These are phyloP conservation scores for Corvus moneduloides DNA, from an alignment of 2,113 vertebrate genomes.

Conservation along the genomic window DNA sequence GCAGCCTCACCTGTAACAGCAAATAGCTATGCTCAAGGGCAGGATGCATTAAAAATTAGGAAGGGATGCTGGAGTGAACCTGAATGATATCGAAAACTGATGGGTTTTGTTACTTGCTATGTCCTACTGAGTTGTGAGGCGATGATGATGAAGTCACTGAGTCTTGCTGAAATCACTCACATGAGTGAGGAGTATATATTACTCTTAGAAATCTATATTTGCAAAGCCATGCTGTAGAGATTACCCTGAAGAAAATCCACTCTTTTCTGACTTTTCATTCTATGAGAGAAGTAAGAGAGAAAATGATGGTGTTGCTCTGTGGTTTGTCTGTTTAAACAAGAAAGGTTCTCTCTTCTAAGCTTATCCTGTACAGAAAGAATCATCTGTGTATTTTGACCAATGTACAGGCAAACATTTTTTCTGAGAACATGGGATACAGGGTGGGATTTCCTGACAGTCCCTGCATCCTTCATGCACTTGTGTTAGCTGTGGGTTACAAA, in stretches of 20 bases:
- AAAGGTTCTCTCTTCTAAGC: background rate
- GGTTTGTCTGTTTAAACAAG: background rate
- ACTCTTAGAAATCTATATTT: background rate
- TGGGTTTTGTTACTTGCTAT: background rate
- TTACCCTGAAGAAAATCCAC: background rate
- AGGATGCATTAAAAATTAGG: conserved; percentile 30
- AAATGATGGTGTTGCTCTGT: background rate
- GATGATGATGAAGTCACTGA: background rate
- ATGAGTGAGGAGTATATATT: background rate
- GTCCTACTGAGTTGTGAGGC: background rate
- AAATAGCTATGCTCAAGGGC: background rate
- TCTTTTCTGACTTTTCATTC: background rate
- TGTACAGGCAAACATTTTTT: background rate
- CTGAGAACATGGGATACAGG: background rate
- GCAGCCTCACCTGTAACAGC: conserved; percentile 21
- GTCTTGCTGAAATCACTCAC: background rate
- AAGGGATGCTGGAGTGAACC: background rate
- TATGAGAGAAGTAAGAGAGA: background rate
- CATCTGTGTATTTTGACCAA: background rate
- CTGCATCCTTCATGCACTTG: background rate
- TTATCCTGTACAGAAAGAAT: background rate
- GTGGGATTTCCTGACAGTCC: background rate
- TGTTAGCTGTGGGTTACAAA: background rate
- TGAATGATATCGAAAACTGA: background rate
- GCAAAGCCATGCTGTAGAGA: background rate